Conservation (phyloP, 2,888 invertebrate species). For the Ormyrus thymus region DNA sequence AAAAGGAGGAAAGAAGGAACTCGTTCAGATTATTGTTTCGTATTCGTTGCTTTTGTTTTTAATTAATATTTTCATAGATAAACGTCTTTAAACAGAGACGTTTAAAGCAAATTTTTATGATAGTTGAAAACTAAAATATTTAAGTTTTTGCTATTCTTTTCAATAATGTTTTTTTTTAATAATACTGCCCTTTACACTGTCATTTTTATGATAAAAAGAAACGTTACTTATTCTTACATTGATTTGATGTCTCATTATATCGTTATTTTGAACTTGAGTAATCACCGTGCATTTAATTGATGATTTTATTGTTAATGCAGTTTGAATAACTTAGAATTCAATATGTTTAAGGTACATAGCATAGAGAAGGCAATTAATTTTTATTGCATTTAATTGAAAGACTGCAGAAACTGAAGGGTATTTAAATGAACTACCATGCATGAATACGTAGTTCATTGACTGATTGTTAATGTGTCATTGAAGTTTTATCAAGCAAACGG, state of each 20-base stretch:
- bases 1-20: too few species aligned
- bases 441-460: conserved; percentile 29
- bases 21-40: too few species aligned
- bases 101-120: neutral
- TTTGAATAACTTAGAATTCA: conserved; percentile 7
- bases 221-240: too few species aligned
- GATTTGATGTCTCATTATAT: too few species aligned
- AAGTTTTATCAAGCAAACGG: conserved; percentile 43
- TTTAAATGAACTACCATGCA: conserved; percentile 24
- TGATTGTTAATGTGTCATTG: conserved; percentile 43
- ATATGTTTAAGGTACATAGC: conserved; percentile 6
- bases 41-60: too few species aligned
- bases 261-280: neutral
- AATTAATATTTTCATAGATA: too few species aligned
- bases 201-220: too few species aligned
- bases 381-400: conserved; percentile 50
- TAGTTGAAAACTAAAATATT: neutral
- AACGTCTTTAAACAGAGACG: too few species aligned
- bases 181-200: too few species aligned
- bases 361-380: conserved; percentile 37
- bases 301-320: conserved; percentile 21
- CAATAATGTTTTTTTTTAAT: too few species aligned
- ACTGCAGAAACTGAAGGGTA: conserved; percentile 49
- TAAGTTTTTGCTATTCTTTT: too few species aligned
- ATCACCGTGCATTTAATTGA: too few species aligned